Percentiles rank a stretch among this genome's conserved stretches.
Evolutionary conservation across 2,113 vertebrate genomes (phyloP).

Genomic region (Trichomycterus rosablanca): DNA sequence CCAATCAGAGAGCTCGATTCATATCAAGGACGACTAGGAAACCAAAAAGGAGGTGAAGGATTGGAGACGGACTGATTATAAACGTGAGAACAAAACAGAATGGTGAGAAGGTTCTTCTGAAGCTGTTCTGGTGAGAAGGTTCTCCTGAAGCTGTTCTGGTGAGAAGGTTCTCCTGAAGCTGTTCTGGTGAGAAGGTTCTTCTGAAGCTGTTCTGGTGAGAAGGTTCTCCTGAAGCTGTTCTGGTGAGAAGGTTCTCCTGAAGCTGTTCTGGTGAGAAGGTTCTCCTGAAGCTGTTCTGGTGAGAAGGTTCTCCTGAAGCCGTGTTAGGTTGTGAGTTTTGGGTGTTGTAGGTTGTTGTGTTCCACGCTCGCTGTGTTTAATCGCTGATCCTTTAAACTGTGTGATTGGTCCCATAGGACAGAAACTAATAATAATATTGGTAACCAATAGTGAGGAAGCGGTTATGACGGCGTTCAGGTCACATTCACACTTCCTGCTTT

Average conservation of each 20-base stretch:
- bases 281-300: no score
- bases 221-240: slow-evolving; percentile 5
- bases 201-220: slow-evolving; percentile 57
- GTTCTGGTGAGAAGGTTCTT: no score
- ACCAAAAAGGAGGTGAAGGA: slow-evolving; percentile 58
- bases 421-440: slow-evolving; percentile 79
- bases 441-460: slow-evolving; percentile 76
- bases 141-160: no score
- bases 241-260: slow-evolving; percentile 32
- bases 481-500: slow-evolving; percentile 45
- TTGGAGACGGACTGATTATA: neutral
- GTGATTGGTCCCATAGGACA: slow-evolving; percentile 69
- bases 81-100: slow-evolving; percentile 44
- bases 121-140: no score
- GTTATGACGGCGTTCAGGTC: slow-evolving; percentile 67
- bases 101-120: slow-evolving; percentile 32
- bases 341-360: slow-evolving; percentile 68
- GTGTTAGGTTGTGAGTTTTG: slow-evolving; percentile 67
- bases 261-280: no score
- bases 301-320: no score
- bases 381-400: slow-evolving; percentile 62
- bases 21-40: slow-evolving; percentile 57
- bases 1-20: slow-evolving; percentile 51
- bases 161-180: no score
- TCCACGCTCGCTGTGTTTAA: slow-evolving; percentile 53